A percentile compares a stretch with the other conserved stretches of the same genome.
phyloP scores from a whole-genome alignment of 1,140 invertebrate genomes.

The Drosophila arizonae region DNA sequence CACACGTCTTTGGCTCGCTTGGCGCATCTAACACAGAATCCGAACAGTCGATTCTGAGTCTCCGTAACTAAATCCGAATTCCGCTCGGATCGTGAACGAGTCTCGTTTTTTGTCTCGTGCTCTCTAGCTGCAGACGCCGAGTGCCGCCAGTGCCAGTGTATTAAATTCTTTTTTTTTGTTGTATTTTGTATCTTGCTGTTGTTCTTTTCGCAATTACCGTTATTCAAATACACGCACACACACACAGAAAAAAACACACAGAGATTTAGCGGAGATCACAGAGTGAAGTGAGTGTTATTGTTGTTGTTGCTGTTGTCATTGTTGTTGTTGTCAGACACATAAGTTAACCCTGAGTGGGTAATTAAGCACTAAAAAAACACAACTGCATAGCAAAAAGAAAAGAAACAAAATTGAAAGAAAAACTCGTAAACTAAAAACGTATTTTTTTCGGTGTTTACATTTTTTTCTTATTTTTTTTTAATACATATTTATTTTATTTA shows the following conservation, averaged over 20 bases:
- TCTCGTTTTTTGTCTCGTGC: slow-evolving; percentile 45
- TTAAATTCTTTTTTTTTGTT: slow-evolving; percentile 39
- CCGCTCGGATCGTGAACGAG: slow-evolving; percentile 42
- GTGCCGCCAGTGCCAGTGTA: slow-evolving; percentile 56
- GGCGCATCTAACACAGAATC: slow-evolving; percentile 40
- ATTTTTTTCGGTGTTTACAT: slow-evolving; percentile 16
- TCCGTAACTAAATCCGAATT: slow-evolving; percentile 27
- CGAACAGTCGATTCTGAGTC: slow-evolving; percentile 23
- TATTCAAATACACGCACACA: slow-evolving; percentile 38
- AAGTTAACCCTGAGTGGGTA: slow-evolving; percentile 11
- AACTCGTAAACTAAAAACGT: slow-evolving; percentile 8
- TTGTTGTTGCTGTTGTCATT: slow-evolving; percentile 24
- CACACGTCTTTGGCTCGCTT: slow-evolving; percentile 77
- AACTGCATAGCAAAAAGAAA: slow-evolving; percentile 18
- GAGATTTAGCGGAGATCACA: slow-evolving; percentile 36
- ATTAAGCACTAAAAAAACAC: slow-evolving; percentile 14
- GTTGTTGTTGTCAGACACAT: slow-evolving; percentile 22
- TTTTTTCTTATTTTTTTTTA: slow-evolving; percentile 14
- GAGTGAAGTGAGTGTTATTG: slow-evolving; percentile 73
- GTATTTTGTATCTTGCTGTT: slow-evolving; percentile 33
- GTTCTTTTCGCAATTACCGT: slow-evolving; percentile 58
- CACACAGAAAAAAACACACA: slow-evolving; percentile 25
- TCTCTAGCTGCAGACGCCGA: slow-evolving; percentile 27
- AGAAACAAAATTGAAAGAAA: background rate
- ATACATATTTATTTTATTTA: slow-evolving; percentile 2